Base-by-base conservation (phyloP, 2,113 vertebrate species). In the Oriolus oriolus region DNA sequence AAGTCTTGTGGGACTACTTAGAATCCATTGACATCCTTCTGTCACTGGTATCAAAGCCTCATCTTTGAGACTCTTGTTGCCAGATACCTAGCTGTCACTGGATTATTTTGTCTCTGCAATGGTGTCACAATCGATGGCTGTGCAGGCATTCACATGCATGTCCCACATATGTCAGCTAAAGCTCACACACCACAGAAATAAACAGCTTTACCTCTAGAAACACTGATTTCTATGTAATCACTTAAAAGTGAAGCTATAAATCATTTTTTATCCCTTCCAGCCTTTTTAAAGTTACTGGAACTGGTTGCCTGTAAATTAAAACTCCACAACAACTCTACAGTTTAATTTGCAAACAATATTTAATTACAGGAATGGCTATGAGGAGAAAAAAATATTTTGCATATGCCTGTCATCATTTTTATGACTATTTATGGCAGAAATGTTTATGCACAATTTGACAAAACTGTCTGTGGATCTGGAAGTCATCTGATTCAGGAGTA, bases 21-120 rank as follows among this genome's bases (percentile, higher is more conserved):
- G 84, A 94, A 90, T 88, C 74, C 85, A 84, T 24, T 93, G 92
- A 94, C 95, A 96, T 88, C 80, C 74, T 97, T 93, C 92, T 96
- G 94, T 85, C 94, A 96, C 24, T 79, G 13, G 50, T 94, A 96
- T 80, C 90, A 97, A 96, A 97, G 83, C 26, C 33, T 92, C 60
- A 81, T 79, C 89, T 92, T 85, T 86, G 33, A 94, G 35, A 68
- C 44, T 61, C 88, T 78, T 88, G 52, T 90, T 95, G 97, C 41
- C 82, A 92, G 44, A 54, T 35, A 69, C n/a, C 33, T 79, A 87
- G 37, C 54, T 90, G 60, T 93, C 27, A 4, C 28, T 75, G 50
- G 60, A 76, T 78, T 92, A 70, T 85, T 87, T 90, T 87, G 52
- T 78, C 77, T 89, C 70, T 80, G 70, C 63, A 74, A 24, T 41